Evolutionary conservation across 2,113 vertebrate species (phyloP).

Genomic region (Struthio camelus): DNA sequence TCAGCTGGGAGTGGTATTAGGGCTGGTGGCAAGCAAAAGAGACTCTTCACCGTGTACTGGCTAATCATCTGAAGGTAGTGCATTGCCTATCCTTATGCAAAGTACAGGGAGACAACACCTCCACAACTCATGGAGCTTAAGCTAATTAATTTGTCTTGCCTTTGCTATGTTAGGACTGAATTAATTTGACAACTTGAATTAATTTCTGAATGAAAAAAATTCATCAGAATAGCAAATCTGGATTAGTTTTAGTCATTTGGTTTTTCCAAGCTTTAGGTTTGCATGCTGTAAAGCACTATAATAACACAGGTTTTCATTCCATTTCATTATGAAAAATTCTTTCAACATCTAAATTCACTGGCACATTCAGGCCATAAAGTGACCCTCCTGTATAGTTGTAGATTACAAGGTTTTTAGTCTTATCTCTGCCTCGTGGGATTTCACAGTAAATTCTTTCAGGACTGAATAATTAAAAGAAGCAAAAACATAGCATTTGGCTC

Average conservation of each 20-base stretch:
- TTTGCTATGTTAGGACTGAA: not conserved
- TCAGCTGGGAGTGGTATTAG: not conserved
- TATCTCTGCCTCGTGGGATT: slow-evolving; percentile 60
- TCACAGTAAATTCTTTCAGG: slow-evolving; percentile 52
- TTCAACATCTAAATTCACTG: slow-evolving; percentile 10
- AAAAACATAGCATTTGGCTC: slow-evolving; percentile 46
- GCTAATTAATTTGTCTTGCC: slow-evolving; percentile 33
- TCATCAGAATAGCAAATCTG: not conserved
- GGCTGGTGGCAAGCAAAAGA: not conserved
- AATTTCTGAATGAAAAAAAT: not conserved
- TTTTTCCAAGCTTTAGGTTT: not conserved
- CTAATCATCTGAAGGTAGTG: not conserved
- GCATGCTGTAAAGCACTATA: not conserved
- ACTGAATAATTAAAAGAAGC: slow-evolving; percentile 53
- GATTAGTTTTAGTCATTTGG: not conserved
- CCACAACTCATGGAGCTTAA: not conserved
- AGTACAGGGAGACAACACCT: not conserved
- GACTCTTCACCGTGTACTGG: not conserved
- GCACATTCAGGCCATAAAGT: slow-evolving; percentile 24
- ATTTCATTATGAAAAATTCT: not conserved
- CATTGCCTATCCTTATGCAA: not conserved
- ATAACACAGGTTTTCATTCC: slow-evolving; percentile 5
- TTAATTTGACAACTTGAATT: slow-evolving; percentile 17
- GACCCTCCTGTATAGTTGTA: slow-evolving; percentile 36
- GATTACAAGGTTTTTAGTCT: slow-evolving; percentile 50